Evolutionary conservation across 2,797 vertebrate species (phyloP), one percentile per base, ranked within the genome.

Genomic region (Phrynocephalus vlangalii): DNA sequence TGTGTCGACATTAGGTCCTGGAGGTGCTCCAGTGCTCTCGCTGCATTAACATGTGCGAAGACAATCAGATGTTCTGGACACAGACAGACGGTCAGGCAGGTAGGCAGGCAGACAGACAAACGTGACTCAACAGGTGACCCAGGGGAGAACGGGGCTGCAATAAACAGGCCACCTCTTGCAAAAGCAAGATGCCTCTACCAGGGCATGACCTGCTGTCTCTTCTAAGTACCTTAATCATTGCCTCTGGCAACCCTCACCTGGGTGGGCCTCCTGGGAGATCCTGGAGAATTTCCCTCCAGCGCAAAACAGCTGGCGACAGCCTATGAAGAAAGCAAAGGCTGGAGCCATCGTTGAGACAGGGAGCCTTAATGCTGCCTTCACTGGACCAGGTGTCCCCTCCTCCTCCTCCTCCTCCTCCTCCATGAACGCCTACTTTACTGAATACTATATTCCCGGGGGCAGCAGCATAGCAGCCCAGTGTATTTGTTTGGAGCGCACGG

Each of bases 181-280:
- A 88, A 88, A 87, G 68, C 24, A 38, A 82, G 33, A 48, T 38
- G 11, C 30, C 18, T 71, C 22, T 10, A 82, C 86, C 84, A 15
- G 16, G 22, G 52, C 72, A 44, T 52, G 75, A 90, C 67, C 88
- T 83, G 50, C 56, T 33, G 5, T 44, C 38, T 44, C 0, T 1
- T 76, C 86, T 83, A 84, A 83, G 38, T 44, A 0, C 9, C 52
- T 22, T 38, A 68, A 48, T 0, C 1, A 66, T 0, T 72, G 75
- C 82, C 83, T 87, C 38, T 60, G 10, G 48, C 0, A 70, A 33
- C 0, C 50, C 1, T 68, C 83, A 82, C 0, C 0, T 0, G 90
- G 90, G 75, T 86, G 68, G 91, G 90, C 87, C 72, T 81, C 3
- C 83, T 70, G 80, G 5, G 44, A 84, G 71, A 70, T 81, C 82